These are phyloP conservation scores for Lamellibrachia columna DNA, from an alignment of 2,888 invertebrate species.

Conservation along the genomic window DNA sequence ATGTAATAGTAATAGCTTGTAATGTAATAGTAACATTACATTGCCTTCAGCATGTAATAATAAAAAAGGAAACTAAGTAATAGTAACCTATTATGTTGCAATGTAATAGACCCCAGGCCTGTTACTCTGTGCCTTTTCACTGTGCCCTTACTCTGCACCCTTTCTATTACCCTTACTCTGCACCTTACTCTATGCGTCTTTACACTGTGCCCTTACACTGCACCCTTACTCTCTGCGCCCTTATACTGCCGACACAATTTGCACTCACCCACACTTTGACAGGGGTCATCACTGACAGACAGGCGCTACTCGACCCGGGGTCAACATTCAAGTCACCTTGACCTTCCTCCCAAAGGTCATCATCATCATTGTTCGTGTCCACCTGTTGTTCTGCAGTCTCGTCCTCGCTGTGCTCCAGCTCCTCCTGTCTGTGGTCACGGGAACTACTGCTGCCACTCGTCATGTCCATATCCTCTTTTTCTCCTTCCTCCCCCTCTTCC, in stretches of 20 bases:
- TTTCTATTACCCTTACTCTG: too few species aligned
- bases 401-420: background rate
- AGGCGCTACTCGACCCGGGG: background rate
- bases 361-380: constrained; percentile 38
- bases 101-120: too few species aligned
- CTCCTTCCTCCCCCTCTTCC: background rate
- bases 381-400: constrained; percentile 32
- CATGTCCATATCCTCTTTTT: constrained; percentile 19
- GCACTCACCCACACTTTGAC: constrained; percentile 34
- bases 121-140: too few species aligned
- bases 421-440: background rate
- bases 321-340: background rate
- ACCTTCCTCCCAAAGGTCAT: constrained; percentile 36
- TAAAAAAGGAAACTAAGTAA: too few species aligned
- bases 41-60: too few species aligned
- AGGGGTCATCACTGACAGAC: background rate
- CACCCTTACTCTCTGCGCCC: background rate
- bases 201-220: too few species aligned
- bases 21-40: too few species aligned
- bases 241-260: background rate
- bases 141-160: too few species aligned
- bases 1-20: too few species aligned
- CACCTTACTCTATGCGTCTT: too few species aligned
- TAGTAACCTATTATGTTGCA: too few species aligned
- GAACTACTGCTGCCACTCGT: background rate